These are phyloP conservation scores for Plutella xylostella DNA, from an alignment of 2,888 invertebrate species.

Conservation along the genomic window DNA sequence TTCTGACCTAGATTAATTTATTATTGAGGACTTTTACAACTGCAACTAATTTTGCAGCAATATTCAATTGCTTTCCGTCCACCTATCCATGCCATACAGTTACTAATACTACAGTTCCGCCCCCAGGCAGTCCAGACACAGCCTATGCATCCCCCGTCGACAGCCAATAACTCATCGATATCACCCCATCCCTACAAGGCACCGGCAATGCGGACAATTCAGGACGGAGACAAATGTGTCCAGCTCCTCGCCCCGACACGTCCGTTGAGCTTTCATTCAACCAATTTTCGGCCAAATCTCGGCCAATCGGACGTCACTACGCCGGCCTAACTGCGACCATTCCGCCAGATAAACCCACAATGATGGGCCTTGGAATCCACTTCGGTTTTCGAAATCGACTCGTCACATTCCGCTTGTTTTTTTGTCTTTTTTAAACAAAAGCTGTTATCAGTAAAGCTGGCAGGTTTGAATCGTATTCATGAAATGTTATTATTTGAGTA, in stretches of 20 bases:
- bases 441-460: too few species aligned
- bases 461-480: not conserved
- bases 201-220: conserved; percentile 65
- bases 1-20: too few species aligned
- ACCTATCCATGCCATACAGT: too few species aligned
- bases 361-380: conserved; percentile 18
- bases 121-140: too few species aligned
- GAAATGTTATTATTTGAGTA: not conserved
- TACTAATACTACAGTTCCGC: too few species aligned
- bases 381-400: not conserved
- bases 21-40: too few species aligned
- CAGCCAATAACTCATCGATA: too few species aligned
- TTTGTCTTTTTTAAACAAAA: too few species aligned
- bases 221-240: conserved; percentile 63
- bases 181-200: conserved; percentile 41
- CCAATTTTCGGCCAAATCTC: conserved; percentile 65
- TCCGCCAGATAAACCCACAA: conserved; percentile 39
- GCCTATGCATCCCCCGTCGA: too few species aligned
- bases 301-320: conserved; percentile 41
- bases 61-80: too few species aligned
- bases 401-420: not conserved
- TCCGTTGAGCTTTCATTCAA: conserved; percentile 69
- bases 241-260: conserved; percentile 59
- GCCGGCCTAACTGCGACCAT: conserved; percentile 39
- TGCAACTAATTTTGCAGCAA: too few species aligned